Percentiles rank a stretch among this genome's conserved stretches.
Conservation (phyloP, 2,113 vertebrate genomes). For the Urocynchramus pylzowi region DNA sequence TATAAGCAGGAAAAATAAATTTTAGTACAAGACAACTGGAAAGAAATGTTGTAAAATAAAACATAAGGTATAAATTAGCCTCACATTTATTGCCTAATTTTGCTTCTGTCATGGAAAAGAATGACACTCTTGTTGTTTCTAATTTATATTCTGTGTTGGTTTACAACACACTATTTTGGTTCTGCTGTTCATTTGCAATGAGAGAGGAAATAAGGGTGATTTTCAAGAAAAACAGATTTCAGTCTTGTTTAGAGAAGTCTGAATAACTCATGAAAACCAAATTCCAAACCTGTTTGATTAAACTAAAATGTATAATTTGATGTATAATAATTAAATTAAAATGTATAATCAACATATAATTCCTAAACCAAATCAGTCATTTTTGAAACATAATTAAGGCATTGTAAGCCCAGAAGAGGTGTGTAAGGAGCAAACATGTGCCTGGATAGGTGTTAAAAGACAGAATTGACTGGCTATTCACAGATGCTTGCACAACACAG, state of each 20-base stretch:
- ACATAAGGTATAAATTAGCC: background rate
- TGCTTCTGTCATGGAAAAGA: slow-evolving; percentile 2
- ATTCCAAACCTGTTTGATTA: background rate
- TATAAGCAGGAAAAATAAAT: background rate
- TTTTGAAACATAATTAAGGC: background rate
- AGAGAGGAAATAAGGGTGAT: background rate
- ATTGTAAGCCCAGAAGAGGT: background rate
- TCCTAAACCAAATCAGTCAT: background rate
- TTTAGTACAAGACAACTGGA: background rate
- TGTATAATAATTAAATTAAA: background rate
- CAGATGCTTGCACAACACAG: background rate
- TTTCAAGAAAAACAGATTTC: background rate
- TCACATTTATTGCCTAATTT: background rate
- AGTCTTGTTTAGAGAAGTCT: background rate
- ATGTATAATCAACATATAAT: background rate
- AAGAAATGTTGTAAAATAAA: background rate
- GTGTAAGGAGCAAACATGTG: background rate
- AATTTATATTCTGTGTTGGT: slow-evolving; percentile 26
- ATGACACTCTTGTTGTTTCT: slow-evolving; percentile 14
- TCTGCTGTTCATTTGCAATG: background rate
- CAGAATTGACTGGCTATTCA: background rate
- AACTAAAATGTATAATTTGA: background rate
- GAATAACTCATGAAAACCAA: background rate
- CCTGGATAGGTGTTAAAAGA: background rate
- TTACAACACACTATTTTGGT: background rate